Evolutionary conservation across 2,113 vertebrate genomes (phyloP), one percentile per base, ranked within the genome.

Genomic region (Tringa solitaria): DNA sequence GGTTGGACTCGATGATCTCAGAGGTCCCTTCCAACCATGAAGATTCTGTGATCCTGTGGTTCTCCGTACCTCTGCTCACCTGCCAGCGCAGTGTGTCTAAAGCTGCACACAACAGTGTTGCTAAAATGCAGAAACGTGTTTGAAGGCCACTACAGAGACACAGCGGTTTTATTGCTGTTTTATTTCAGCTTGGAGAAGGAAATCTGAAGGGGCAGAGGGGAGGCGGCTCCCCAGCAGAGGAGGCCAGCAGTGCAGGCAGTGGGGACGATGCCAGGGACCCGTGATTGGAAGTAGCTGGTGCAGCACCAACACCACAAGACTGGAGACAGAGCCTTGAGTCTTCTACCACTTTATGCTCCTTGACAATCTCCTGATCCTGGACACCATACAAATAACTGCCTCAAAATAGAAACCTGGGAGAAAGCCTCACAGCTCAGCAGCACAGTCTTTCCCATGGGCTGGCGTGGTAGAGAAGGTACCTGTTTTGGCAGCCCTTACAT

Each of bases 151-250:
- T 63, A 13, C 6, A 59, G 51, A 76, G 88, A 32, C 22, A 59
- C 22, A 45, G 16, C 0, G 0, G 13, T 8, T 59, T 63, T 60
- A 53, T 0, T 70, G 65, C 23, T 37, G 16, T 10, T 90, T 70
- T 43, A 24, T 56, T 68, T 68, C 6, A 39, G 30, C 39, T 73
- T 50, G 9, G 1, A 13, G 27, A 53, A 35, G 32, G 50, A 53
- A 80, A 50, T 64, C 21, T 33, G 59, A 32, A 72, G 45, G 24
- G 33, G 51, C 2, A 4, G 37, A 37, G 43, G n/a, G 35, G n/a
- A 46, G 73, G 35, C 1, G 0, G 9, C 20, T 61, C 32, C 30
- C 64, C 65, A 46, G 79, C 21, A 56, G 41, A 35, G 19, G 13
- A 73, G 73, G 15, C 35, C 64, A 88, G 73, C 60, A 60, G 84